These are phyloP conservation scores for Struthio camelus DNA, from an alignment of 2,113 vertebrate species.

Conservation along the genomic window DNA sequence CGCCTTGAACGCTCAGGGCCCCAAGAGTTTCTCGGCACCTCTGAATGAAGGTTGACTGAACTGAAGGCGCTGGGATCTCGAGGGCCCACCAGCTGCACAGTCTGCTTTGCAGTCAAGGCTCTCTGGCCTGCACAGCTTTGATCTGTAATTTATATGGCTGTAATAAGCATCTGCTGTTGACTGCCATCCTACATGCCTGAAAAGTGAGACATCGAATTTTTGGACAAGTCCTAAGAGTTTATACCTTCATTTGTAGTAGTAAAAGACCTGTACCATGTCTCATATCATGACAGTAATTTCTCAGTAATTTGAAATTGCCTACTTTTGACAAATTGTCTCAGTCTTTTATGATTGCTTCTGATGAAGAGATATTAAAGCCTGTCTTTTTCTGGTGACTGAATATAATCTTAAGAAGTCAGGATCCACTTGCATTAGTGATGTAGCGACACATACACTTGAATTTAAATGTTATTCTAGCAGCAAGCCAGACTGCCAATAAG, in stretches of 20 bases:
- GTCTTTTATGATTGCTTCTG: neutral
- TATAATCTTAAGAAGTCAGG: neutral
- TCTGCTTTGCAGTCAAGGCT: neutral
- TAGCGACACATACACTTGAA: neutral
- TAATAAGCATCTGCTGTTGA: neutral
- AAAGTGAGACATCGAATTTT: neutral
- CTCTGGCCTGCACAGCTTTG: neutral
- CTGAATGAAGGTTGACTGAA: neutral
- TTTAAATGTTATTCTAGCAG: neutral
- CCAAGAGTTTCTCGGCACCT: neutral
- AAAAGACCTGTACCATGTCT: neutral
- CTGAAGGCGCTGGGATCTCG: accelerated
- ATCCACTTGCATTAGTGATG: neutral
- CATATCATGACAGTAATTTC: neutral
- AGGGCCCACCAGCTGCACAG: accelerated
- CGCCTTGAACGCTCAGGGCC: neutral
- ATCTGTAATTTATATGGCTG: neutral
- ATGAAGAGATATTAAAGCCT: neutral
- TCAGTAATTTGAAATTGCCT: neutral
- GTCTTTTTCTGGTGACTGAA: neutral
- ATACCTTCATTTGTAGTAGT: neutral
- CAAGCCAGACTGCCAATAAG: neutral
- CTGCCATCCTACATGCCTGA: neutral
- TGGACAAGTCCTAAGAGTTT: neutral
- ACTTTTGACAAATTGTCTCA: slow-evolving; percentile 26